phyloP scores from a whole-genome alignment of 2,888 invertebrate genomes.

The Entomobrya multifasciata region DNA sequence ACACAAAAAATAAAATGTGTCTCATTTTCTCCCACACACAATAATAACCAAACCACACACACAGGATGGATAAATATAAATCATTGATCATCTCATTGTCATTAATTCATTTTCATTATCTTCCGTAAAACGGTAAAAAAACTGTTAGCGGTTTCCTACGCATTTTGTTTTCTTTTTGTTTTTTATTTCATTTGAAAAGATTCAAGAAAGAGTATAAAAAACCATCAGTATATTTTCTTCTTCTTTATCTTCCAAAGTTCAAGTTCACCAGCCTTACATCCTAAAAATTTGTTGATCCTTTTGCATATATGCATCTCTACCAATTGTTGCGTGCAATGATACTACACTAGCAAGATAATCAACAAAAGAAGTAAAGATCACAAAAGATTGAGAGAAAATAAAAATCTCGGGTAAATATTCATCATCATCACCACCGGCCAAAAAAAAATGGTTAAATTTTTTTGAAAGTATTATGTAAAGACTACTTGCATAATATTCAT shows the following conservation, averaged over 20 bases:
- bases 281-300: constrained; percentile 3
- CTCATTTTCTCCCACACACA: too few relatives aligned
- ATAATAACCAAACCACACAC: too few relatives aligned
- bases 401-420: background rate
- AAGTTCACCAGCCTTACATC: constrained; percentile 1
- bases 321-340: constrained; percentile 16
- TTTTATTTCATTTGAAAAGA: background rate
- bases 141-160: background rate
- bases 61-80: too few relatives aligned
- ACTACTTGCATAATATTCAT: too few relatives aligned
- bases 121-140: constrained; percentile 3
- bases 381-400: background rate
- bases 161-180: background rate
- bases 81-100: too few relatives aligned
- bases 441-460: too few relatives aligned
- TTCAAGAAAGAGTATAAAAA: background rate
- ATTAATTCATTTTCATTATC: background rate
- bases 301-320: background rate
- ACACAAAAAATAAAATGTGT: too few relatives aligned
- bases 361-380: background rate
- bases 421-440: background rate
- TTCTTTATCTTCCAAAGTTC: constrained; percentile 14
- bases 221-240: too few relatives aligned
- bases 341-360: background rate
- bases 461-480: too few relatives aligned